These are phyloP conservation scores for Ephialtes manifestator DNA, from an alignment of 2,888 invertebrate genomes.

Conservation along the genomic window DNA sequence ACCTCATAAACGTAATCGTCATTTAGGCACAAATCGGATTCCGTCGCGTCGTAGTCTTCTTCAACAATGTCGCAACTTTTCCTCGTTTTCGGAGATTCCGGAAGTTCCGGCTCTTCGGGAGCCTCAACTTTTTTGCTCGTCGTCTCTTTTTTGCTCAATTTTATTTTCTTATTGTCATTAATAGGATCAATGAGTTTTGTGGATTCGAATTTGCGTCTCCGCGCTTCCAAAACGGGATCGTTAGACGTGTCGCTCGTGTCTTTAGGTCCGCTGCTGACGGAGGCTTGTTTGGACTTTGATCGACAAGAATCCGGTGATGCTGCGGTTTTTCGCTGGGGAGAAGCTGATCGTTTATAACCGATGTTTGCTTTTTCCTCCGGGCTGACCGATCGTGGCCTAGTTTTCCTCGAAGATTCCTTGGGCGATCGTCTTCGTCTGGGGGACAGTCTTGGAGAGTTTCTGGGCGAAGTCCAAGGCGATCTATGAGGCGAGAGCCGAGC, in stretches of 20 bases:
- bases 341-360: conserved; percentile 69
- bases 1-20: conserved; percentile 71
- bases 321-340: conserved; percentile 67
- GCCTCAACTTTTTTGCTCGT: conserved; percentile 64
- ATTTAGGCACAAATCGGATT: conserved; percentile 69
- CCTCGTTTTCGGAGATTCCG: conserved; percentile 42
- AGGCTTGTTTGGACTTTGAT: conserved; percentile 66
- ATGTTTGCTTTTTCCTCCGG: conserved; percentile 71
- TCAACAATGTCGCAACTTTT: conserved; percentile 26
- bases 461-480: conserved; percentile 77
- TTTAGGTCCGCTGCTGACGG: neutral
- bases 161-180: conserved; percentile 87
- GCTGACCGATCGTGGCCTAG: conserved; percentile 72
- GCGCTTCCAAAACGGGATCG: conserved; percentile 87
- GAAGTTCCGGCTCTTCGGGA: conserved; percentile 15
- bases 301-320: conserved; percentile 65
- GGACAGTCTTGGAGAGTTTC: conserved; percentile 78
- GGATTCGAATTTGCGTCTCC: conserved; percentile 87
- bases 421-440: conserved; percentile 78
- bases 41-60: conserved; percentile 57
- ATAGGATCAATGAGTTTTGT: conserved; percentile 85
- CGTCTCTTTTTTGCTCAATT: conserved; percentile 77
- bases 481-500: conserved; percentile 74
- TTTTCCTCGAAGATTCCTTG: conserved; percentile 76
- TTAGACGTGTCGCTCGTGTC: conserved; percentile 65